Evolutionary conservation across 2,888 invertebrate genomes (phyloP).

Genomic region (Limnephilus rhombicus): DNA sequence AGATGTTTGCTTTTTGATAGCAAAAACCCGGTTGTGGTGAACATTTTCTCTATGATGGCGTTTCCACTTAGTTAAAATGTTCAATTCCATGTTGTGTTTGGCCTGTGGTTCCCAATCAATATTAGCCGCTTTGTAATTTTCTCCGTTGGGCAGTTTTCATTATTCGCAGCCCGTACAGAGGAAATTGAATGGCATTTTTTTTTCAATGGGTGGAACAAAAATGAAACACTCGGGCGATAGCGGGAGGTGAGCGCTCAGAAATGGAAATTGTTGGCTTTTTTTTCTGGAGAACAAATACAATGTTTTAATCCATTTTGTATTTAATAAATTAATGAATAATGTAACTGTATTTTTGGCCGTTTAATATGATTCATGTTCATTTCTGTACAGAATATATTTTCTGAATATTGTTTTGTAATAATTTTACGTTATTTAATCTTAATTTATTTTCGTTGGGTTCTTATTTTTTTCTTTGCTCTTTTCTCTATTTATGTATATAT

Average conservation of each 20-base stretch:
- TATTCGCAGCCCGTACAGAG: background rate
- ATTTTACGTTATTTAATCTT: too few relatives aligned
- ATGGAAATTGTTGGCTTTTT: background rate
- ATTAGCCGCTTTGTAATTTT: conserved; percentile 24
- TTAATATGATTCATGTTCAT: too few relatives aligned
- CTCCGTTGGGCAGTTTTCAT: conserved; percentile 29
- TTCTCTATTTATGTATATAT: too few relatives aligned
- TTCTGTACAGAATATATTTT: background rate
- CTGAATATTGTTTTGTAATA: too few relatives aligned
- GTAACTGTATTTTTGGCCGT: too few relatives aligned
- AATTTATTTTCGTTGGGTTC: too few relatives aligned
- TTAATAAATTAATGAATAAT: too few relatives aligned
- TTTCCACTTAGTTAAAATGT: background rate
- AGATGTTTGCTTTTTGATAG: background rate
- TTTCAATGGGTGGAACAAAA: conserved; percentile 12
- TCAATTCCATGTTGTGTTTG: conserved; percentile 6
- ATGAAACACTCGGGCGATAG: background rate
- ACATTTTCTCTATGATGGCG: background rate
- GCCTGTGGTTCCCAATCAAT: conserved; percentile 14
- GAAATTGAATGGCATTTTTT: conserved; percentile 37
- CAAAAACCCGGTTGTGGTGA: background rate
- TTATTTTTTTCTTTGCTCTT: too few relatives aligned
- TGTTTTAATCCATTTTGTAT: too few relatives aligned
- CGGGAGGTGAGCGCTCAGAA: background rate
- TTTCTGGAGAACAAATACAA: too few relatives aligned